Base-by-base conservation (phyloP, 2,797 vertebrate genomes). In the Microhierax caerulescens region DNA sequence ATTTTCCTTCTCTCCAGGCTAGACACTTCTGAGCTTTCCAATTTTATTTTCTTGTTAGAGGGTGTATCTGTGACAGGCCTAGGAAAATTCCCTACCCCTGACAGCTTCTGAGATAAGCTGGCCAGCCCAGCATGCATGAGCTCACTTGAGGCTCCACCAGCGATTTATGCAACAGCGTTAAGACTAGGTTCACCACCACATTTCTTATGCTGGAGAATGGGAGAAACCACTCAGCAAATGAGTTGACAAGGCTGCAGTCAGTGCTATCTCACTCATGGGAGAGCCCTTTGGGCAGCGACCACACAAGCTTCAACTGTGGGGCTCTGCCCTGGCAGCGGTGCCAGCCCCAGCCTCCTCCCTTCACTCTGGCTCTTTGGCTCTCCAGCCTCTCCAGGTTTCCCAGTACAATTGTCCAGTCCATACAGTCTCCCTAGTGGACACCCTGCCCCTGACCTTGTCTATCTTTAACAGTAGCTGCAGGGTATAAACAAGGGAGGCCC, bases 31-130 rank as follows among this genome's bases (percentile, higher is more conserved):
- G 59, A 85, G 59, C 51, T 91, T 93, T 92, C 54, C 67, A 82
- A 45, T 77, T 89, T 80, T 85, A 5, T 78, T 87, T 89, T 87
- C 91, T 69, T 89, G 37, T 79, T 83, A 77, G 47, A 85, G 63
- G 18, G 39, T 51, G 13, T 41, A 45, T 67, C 81, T 88, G 48
- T 0, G 0, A 56, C 72, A 89, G 60, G 80, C 48, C 51, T 74
- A 73, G 63, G 86, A 91, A 94, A 82, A 89, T 78, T 93, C 88
- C 64, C 67, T 82, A 11, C 20, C 34, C 54, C 16, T 68, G 84
- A 85, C 73, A 94, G 61, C 21, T 90, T 85, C 78, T 59, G 85
- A 94, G 90, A 92, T 88, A 95, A 93, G 69, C 28, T 72, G 53
- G 54, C 74, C 70, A 65, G 83, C 65, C 70, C 7, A 0, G n/a